Percentiles rank a stretch among this genome's conserved stretches.
Conservation (phyloP, 1,140 invertebrate genomes). For the Harpegnathos saltator region DNA sequence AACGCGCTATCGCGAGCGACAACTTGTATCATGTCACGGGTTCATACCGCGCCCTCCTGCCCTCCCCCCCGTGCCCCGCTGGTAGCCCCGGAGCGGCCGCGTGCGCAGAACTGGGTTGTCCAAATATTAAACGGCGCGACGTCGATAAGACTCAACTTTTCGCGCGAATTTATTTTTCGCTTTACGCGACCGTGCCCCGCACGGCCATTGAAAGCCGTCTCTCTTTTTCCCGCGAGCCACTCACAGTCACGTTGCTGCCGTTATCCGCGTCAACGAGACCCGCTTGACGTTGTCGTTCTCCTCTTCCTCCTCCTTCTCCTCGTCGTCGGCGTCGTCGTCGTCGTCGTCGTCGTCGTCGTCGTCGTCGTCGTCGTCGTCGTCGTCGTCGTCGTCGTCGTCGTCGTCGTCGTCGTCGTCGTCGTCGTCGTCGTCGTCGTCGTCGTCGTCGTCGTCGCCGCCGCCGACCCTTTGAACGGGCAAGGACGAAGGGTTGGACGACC, state of each 20-base stretch:
- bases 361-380: conserved; percentile 64
- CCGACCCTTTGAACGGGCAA: conserved; percentile 68
- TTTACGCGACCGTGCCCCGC: conserved; percentile 39
- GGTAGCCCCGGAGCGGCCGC: conserved; percentile 32
- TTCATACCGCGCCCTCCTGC: conserved; percentile 32
- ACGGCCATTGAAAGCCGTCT: conserved; percentile 47
- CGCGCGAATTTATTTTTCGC: conserved; percentile 43
- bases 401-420: conserved; percentile 63
- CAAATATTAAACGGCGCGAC: conserved; percentile 52
- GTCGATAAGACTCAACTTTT: conserved; percentile 45
- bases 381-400: conserved; percentile 57
- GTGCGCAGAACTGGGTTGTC: conserved; percentile 42
- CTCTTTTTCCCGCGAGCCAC: not conserved
- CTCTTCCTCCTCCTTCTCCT: too few species aligned
- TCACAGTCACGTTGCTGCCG: conserved; percentile 75
- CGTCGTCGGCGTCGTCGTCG: conserved; percentile 61
- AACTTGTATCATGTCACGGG: conserved; percentile 35
- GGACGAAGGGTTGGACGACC: conserved; percentile 60
- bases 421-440: conserved; percentile 64
- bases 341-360: conserved; percentile 62
- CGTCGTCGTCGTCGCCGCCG: conserved; percentile 51
- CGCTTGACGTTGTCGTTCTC: too few species aligned
- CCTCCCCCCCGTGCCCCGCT: conserved; percentile 3
- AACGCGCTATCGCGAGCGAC: conserved; percentile 32
- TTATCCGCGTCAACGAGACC: conserved; percentile 78